Percentiles rank a stretch among this genome's conserved stretches.
These are phyloP conservation scores for Eretmocerus hayati DNA, from an alignment of 2,888 invertebrate genomes.

Conservation along the genomic window DNA sequence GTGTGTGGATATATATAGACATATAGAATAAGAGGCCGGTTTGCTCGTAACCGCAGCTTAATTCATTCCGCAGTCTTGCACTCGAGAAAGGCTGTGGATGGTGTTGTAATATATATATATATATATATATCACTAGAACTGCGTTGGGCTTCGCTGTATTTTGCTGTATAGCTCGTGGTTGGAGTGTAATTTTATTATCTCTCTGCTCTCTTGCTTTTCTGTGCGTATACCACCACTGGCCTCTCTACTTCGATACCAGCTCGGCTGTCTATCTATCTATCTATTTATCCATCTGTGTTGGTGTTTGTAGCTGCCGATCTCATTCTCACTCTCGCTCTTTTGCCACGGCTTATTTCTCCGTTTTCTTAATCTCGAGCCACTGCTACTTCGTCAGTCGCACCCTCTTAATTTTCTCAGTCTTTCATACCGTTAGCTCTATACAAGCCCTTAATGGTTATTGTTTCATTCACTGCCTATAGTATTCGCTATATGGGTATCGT, in stretches of 20 bases:
- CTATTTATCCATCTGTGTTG: no score
- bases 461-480: slow-evolving; percentile 6
- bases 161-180: no score
- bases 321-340: no score
- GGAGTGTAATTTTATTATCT: slow-evolving; percentile 27
- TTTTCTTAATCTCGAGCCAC: no score
- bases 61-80: slow-evolving; percentile 20
- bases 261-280: slow-evolving; percentile 12
- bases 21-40: no score
- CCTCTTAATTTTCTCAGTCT: slow-evolving; percentile 1
- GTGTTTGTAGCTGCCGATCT: no score
- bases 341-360: no score
- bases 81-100: no score
- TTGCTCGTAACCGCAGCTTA: slow-evolving; percentile 35
- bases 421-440: slow-evolving; percentile 7
- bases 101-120: no score
- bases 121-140: no score
- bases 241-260: slow-evolving; percentile 15
- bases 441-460: slow-evolving; percentile 13
- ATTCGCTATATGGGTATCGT: background rate
- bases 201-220: slow-evolving; percentile 12
- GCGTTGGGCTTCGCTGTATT: no score
- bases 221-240: slow-evolving; percentile 1
- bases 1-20: no score
- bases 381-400: background rate